Base-by-base conservation (phyloP, 2,888 invertebrate species). In the Pyrocoelia pectoralis region DNA sequence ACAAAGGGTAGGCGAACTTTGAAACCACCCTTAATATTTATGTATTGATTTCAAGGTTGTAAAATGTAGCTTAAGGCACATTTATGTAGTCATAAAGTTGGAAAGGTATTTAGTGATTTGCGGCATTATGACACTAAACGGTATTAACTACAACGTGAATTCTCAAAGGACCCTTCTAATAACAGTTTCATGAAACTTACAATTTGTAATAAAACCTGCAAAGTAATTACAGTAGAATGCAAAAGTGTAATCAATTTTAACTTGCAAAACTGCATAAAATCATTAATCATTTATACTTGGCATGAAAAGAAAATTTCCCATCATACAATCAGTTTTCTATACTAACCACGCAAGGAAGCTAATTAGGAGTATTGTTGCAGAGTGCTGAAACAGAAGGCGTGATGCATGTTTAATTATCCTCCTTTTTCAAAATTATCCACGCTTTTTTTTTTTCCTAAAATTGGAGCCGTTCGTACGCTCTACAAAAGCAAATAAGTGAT, bases 51-150 rank as follows among this genome's bases (percentile, higher is more conserved):
- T 24, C 24, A 24, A 5, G 24, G 3, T 24, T 3, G 24, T 5
- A 6, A 24, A 24, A 5, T 24, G 24, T n/a, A n/a, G n/a, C n/a
- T n/a, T n/a, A 24, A 24, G 6, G 24, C 6, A 24, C 43, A 5
- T 43, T 43, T 12, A 43, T 15, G 43, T 17, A 15, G 15, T 43
- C 15, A 43, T 43, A 43, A 43, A 43, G 15, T 15, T 2, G 1
- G 10, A 43, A 17, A 43, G 43, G 43, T 15, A 43, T 43, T 43
- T 43, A 43, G 43, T 12, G 9, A 43, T 15, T 43, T 17, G n/a
- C 43, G 17, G 14, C 17, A 43, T 43, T 43, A 43, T 43, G 43
- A 33, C 33, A n/a, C 43, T 43, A 12, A 43, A 43, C 9, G 10
- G 9, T 17, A 43, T 43, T 13, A 13, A 13, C 40, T 40, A 13